Evolutionary conservation across 2,888 invertebrate genomes (phyloP).

Genomic region (Agonopterix alstromeriana): DNA sequence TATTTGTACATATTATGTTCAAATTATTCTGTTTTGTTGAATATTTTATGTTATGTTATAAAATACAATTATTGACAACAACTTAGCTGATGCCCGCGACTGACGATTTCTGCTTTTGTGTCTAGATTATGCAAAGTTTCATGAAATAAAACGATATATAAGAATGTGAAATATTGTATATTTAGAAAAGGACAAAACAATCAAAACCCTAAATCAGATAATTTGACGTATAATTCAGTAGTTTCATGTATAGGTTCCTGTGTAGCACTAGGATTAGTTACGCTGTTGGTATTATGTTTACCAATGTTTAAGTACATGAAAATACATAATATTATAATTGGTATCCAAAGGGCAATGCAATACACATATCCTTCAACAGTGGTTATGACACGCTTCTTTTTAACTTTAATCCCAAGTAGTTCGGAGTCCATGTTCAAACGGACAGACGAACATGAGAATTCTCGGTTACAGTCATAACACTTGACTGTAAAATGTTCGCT

Average conservation of each 20-base stretch:
- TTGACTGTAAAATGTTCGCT: not conserved
- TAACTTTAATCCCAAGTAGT: not conserved
- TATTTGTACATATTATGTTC: too few species aligned
- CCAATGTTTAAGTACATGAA: slow-evolving; percentile 26
- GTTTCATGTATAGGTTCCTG: not conserved
- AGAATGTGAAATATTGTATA: too few species aligned
- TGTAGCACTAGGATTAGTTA: not conserved
- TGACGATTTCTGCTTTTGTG: too few species aligned
- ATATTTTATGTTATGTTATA: too few species aligned
- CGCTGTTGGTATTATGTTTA: not conserved
- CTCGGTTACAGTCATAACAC: not conserved
- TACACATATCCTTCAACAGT: slow-evolving; percentile 40
- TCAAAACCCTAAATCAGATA: slow-evolving; percentile 54
- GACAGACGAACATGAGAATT: not conserved
- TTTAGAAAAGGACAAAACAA: slow-evolving; percentile 2
- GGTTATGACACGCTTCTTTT: slow-evolving; percentile 21
- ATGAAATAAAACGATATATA: too few species aligned
- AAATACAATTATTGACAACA: too few species aligned
- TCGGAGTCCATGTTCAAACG: not conserved
- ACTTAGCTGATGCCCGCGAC: too few species aligned
- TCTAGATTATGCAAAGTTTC: too few species aligned
- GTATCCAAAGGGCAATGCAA: slow-evolving; percentile 46
- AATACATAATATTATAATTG: slow-evolving; percentile 29
- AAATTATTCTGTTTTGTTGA: too few species aligned
- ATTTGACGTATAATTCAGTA: slow-evolving; percentile 2